Percentiles rank a stretch among this genome's conserved stretches.
phyloP scores from a whole-genome alignment of 2,113 vertebrate genomes.

The Myrmecophaga tridactyla region DNA sequence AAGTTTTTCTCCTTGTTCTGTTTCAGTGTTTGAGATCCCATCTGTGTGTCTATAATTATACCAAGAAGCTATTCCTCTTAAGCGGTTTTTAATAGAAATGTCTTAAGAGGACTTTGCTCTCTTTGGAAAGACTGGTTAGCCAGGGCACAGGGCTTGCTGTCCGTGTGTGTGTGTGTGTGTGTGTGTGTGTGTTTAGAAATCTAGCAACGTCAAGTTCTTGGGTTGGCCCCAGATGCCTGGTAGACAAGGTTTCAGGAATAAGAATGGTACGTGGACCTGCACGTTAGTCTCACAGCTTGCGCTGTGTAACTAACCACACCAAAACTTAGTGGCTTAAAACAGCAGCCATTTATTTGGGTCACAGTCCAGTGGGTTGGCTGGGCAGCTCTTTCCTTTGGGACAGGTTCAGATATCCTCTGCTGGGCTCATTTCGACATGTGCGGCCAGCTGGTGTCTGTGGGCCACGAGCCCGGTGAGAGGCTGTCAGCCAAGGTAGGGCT shows the following conservation, averaged over 20 bases:
- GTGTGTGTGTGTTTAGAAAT: background rate
- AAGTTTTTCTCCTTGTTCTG: conserved; percentile 42
- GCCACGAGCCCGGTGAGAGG: background rate
- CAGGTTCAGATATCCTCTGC: background rate
- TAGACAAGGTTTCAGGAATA: background rate
- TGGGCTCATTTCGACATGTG: background rate
- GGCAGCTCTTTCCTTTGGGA: background rate
- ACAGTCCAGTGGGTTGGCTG: background rate
- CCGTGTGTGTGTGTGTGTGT: background rate
- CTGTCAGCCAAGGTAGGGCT: background rate
- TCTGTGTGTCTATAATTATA: conserved; percentile 67
- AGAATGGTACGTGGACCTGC: background rate
- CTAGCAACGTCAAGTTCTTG: background rate
- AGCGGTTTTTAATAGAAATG: conserved; percentile 68
- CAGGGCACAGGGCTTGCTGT: background rate
- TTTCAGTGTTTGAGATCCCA: conserved; percentile 54
- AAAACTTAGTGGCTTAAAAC: conserved; percentile 5
- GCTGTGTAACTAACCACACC: conserved; percentile 36
- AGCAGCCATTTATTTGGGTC: background rate
- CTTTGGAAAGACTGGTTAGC: conserved; percentile 57
- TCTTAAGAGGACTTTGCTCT: conserved; percentile 43
- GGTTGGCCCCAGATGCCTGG: background rate
- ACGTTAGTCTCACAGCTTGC: background rate
- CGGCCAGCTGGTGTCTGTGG: background rate
- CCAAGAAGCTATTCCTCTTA: conserved; percentile 57